These are phyloP conservation scores for Callorhinus ursinus DNA, from an alignment of 2,113 vertebrate genomes.

Conservation along the genomic window DNA sequence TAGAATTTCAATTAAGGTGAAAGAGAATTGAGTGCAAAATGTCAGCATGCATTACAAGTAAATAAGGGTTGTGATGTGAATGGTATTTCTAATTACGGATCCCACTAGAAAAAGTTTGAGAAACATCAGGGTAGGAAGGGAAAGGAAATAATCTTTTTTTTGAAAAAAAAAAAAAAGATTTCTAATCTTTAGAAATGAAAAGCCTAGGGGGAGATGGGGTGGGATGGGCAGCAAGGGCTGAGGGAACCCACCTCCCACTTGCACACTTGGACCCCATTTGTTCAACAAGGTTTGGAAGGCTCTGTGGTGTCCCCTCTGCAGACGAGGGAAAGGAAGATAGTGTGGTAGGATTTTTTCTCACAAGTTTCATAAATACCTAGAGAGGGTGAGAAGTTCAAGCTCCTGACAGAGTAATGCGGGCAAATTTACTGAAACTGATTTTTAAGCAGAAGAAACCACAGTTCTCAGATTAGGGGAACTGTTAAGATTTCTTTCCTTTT, in stretches of 20 bases:
- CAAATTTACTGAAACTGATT: not conserved
- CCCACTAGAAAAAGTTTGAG: not conserved
- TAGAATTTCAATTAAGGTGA: not conserved
- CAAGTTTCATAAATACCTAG: not conserved
- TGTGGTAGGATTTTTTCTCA: not conserved
- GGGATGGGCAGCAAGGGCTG: not conserved
- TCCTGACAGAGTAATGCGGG: not conserved
- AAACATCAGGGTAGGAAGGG: not conserved
- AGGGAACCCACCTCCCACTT: not conserved
- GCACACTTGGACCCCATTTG: not conserved
- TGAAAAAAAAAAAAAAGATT: no score
- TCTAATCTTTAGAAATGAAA: not conserved
- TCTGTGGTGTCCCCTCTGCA: not conserved
- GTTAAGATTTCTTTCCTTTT: not conserved
- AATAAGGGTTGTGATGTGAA: not conserved
- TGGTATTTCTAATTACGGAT: not conserved
- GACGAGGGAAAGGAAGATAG: not conserved
- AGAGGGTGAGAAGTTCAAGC: not conserved
- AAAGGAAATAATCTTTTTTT: not conserved
- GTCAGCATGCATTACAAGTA: not conserved
- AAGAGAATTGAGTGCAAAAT: not conserved
- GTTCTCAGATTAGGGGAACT: not conserved
- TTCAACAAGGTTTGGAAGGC: not conserved
- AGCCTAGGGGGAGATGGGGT: not conserved
- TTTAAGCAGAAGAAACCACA: not conserved